A percentile compares a stretch with the other conserved stretches of the same genome.
Evolutionary conservation across 2,113 vertebrate genomes (phyloP).

Genomic region (Chamaea fasciata): DNA sequence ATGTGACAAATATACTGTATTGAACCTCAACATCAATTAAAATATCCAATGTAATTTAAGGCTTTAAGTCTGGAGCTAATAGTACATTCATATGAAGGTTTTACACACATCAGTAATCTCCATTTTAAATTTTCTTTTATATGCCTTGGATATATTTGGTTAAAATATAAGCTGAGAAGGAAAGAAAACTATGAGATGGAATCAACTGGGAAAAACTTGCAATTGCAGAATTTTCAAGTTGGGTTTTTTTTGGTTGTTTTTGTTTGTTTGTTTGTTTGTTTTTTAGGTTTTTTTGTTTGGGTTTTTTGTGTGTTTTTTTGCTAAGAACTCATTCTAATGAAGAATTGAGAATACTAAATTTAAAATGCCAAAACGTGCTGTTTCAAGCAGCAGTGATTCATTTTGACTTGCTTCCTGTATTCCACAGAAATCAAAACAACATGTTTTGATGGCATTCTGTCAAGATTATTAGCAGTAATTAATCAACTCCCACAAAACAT

Average conservation of each 20-base stretch:
- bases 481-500: background rate
- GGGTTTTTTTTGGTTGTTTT: background rate
- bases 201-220: background rate
- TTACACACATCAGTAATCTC: background rate
- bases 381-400: background rate
- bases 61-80: background rate
- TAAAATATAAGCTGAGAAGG: background rate
- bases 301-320: no score
- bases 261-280: no score
- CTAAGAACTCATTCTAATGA: background rate
- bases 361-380: background rate
- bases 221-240: background rate
- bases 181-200: background rate
- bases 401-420: background rate
- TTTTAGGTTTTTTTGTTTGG: no score
- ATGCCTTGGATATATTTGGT: background rate
- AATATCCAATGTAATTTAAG: background rate
- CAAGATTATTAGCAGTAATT: background rate
- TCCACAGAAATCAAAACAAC: background rate
- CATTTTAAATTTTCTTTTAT: background rate
- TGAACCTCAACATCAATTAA: background rate
- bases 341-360: background rate
- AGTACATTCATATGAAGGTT: background rate
- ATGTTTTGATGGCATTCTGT: background rate
- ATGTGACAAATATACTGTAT: background rate